A percentile compares a stretch with the other conserved stretches of the same genome.
Conservation (phyloP, 2,113 vertebrate genomes). For the Nycticryphes semicollaris region DNA sequence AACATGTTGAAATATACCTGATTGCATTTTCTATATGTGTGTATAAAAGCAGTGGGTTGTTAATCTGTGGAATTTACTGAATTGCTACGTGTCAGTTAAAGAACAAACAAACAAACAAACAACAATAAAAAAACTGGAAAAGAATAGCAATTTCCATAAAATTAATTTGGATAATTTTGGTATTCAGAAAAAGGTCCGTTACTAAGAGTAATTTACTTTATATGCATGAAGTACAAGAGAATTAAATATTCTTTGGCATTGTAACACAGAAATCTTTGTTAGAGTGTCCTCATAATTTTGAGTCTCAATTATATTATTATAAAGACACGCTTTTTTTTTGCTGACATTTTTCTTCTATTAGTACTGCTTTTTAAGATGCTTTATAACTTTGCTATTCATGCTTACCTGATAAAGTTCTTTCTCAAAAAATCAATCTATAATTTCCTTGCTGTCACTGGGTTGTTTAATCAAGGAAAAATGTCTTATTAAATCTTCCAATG, state of each 20-base stretch:
- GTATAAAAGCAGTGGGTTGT: neutral
- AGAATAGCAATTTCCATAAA: neutral
- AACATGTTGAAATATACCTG: neutral
- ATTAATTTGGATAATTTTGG: neutral
- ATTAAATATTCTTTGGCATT: neutral
- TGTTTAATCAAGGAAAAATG: slow-evolving; percentile 47
- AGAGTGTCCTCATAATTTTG: neutral
- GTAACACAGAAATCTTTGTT: neutral
- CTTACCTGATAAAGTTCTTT: slow-evolving; percentile 31
- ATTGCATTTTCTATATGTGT: neutral
- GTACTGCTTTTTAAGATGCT: neutral
- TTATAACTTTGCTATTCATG: slow-evolving; percentile 5
- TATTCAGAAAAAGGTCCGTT: neutral
- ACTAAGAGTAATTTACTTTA: neutral
- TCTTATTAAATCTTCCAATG: neutral
- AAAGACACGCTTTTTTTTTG: neutral
- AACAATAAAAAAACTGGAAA: neutral
- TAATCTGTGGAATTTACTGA: neutral
- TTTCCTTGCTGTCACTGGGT: slow-evolving; percentile 42
- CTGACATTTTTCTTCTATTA: slow-evolving; percentile 47
- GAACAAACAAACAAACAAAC: neutral
- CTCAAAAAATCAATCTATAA: slow-evolving; percentile 64
- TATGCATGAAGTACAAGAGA: neutral
- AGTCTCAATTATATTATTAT: neutral
- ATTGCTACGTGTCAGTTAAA: neutral